Evolutionary conservation across 2,888 invertebrate genomes (phyloP), one percentile per base, ranked within the genome.

Genomic region (Scaptodrosophila latifasciaeformis): DNA sequence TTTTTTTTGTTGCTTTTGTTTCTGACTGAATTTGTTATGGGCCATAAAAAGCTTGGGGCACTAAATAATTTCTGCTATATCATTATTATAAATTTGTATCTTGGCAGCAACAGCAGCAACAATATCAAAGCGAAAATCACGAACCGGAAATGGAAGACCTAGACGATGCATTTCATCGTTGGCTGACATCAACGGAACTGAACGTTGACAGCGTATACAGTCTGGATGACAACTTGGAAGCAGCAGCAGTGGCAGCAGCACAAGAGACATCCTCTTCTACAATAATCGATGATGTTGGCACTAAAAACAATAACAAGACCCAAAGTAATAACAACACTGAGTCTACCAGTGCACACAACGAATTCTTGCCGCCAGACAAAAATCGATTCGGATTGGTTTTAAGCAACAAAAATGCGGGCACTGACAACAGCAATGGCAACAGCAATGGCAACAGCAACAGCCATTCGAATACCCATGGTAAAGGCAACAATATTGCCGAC

Each of bases 111-210:
- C 30, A 59, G 51, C 42, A 60, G 59, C 47, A 55, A 47, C 59
- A 72, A 42, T n/a, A n/a, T n/a, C n/a, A n/a, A n/a, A n/a, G n/a
- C n/a, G n/a, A n/a, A n/a, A n/a, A n/a, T n/a, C 60, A 43, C 47
- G 61, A 62, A 43, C 54, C 53, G 55, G 59, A 59, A 57, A 67
- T 65, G 47, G 75, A 70, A 55, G 68, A 70, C 47, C 69, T 75
- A 40, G 83, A 83, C 59, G 82, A 83, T 68, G 82, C 82, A 49
- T 83, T 83, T 45, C 83, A 83, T 65, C 83, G 83, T 29, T 83
- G 83, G 83, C 68, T 83, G 62, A 82, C 83, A 61, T 83, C 83
- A 35, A 82, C 83, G 49, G 83, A 83, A 65, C 76, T 67, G 44
- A 82, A 77, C 59, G 72, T 77, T 64, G 82, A 77, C 65, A 82